Conservation (phyloP, 1,140 invertebrate species). For the Drosophila carrolli region DNA sequence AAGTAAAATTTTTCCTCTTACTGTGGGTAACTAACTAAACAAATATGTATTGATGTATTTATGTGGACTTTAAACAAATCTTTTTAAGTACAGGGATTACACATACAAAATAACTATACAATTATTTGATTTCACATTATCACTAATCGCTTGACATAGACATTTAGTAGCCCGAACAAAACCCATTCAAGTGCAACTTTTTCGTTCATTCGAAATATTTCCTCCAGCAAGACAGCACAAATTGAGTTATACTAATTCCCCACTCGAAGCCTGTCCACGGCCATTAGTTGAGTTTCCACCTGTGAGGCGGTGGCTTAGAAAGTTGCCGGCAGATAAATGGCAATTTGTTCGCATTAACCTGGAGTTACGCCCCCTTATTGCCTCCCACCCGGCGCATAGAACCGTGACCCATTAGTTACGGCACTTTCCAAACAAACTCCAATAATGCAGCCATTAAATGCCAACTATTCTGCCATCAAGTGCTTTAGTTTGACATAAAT, state of each 20-base stretch:
- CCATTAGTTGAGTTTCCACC: constrained; percentile 27
- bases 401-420: constrained; percentile 70
- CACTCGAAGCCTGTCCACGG: constrained; percentile 20
- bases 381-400: constrained; percentile 21
- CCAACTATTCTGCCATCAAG: constrained; percentile 79
- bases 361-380: constrained; percentile 7
- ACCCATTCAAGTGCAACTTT: constrained; percentile 6
- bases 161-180: not conserved
- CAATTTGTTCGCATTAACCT: constrained; percentile 54
- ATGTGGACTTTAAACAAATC: too few relatives aligned
- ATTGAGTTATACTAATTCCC: constrained; percentile 35
- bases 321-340: constrained; percentile 44
- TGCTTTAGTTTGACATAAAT: constrained; percentile 82
- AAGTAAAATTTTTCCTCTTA: too few relatives aligned
- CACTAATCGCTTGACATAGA: not conserved
- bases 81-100: too few relatives aligned
- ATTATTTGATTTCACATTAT: not conserved
- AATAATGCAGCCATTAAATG: constrained; percentile 81
- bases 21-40: too few relatives aligned
- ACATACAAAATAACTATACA: not conserved
- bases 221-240: not conserved
- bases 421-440: constrained; percentile 71
- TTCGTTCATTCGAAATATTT: not conserved
- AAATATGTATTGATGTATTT: too few relatives aligned
- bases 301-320: constrained; percentile 29